phyloP scores from a whole-genome alignment of 2,797 vertebrate species.

The Lindbergichthys nudifrons region DNA sequence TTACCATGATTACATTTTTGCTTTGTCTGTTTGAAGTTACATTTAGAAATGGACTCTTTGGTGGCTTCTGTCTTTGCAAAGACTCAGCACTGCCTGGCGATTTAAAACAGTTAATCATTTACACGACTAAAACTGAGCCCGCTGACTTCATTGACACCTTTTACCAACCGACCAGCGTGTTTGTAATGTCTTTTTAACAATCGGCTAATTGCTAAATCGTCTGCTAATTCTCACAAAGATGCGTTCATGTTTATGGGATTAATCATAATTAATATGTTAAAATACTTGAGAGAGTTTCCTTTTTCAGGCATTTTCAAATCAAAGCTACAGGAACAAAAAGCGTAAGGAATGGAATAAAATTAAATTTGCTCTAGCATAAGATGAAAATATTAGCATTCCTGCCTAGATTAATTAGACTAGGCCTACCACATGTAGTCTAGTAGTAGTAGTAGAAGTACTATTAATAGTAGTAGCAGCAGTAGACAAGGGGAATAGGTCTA shows the following conservation, averaged over 20 bases:
- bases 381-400: not conserved
- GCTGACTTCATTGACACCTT: constrained; percentile 7
- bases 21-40: constrained; percentile 52
- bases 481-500: no score
- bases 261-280: no score
- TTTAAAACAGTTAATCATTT: constrained; percentile 22
- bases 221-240: not conserved
- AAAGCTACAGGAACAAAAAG: not conserved
- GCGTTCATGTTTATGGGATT: not conserved
- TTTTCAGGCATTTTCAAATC: not conserved
- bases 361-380: not conserved
- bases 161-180: not conserved
- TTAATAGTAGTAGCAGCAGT: no score
- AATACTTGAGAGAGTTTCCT: not conserved
- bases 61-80: constrained; percentile 22
- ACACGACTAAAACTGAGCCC: not conserved
- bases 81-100: constrained; percentile 5
- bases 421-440: not conserved
- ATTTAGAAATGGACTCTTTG: constrained; percentile 33
- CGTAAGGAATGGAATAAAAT: not conserved
- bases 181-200: not conserved
- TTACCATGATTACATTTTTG: constrained; percentile 58
- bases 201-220: not conserved
- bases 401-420: not conserved
- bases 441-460: no score